These are phyloP conservation scores for Microtus ochrogaster DNA, from an alignment of 2,113 vertebrate species.

Conservation along the genomic window DNA sequence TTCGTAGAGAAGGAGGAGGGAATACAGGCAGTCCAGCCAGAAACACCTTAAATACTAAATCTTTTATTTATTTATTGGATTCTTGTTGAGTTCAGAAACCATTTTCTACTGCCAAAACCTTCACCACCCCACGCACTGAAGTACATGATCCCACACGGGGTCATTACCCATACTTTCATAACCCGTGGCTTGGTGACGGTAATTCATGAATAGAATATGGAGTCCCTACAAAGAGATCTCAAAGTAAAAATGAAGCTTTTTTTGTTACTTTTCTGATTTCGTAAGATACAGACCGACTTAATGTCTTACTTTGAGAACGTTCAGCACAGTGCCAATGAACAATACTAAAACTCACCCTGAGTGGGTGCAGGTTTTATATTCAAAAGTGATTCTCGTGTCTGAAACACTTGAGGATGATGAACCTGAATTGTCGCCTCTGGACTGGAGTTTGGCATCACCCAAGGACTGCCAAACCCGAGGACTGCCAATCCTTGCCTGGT, in stretches of 20 bases:
- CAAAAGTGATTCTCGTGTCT: background rate
- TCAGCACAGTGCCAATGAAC: background rate
- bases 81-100: background rate
- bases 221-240: background rate
- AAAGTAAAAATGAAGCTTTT: slow-evolving; percentile 4
- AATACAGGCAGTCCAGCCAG: too few species aligned
- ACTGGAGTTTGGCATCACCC: background rate
- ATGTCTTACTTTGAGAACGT: background rate
- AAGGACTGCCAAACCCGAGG: background rate
- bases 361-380: background rate
- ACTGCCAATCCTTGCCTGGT: background rate
- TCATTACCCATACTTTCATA: background rate
- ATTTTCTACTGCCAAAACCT: background rate
- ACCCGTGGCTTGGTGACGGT: background rate
- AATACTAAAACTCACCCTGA: slow-evolving; percentile 2
- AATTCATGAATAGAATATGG: background rate
- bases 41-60: background rate
- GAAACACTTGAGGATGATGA: background rate
- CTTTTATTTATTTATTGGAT: background rate
- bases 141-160: background rate
- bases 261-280: background rate
- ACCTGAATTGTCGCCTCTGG: background rate
- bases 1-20: background rate
- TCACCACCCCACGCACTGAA: background rate
- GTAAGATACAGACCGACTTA: background rate